These are phyloP conservation scores for Ceratina australensis DNA, from an alignment of 1,140 invertebrate genomes.

Conservation along the genomic window DNA sequence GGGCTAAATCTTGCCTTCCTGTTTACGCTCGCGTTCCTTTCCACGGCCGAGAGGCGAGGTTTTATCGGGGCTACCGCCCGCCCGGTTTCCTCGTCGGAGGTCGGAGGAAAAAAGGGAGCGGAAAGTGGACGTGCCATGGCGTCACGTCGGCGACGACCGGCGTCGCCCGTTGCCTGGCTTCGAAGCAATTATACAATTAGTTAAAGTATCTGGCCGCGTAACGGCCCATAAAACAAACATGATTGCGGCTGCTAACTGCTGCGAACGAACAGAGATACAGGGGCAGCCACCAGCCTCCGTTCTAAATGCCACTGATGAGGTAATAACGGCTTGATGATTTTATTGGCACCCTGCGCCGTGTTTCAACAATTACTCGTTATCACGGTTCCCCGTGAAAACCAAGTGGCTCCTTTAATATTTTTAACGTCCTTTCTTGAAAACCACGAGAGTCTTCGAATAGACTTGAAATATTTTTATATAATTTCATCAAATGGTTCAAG, in stretches of 20 bases:
- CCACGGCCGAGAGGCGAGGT: background rate
- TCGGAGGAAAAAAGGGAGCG: conserved; percentile 36
- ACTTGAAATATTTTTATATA: no score
- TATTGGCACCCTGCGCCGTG: conserved; percentile 17
- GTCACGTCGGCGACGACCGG: conserved; percentile 50
- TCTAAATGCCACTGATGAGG: conserved; percentile 30
- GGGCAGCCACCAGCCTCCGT: conserved; percentile 39
- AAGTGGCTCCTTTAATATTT: no score
- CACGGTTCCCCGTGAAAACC: background rate
- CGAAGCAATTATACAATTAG: conserved; percentile 79
- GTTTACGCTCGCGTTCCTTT: conserved; percentile 56
- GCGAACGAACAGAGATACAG: conserved; percentile 37
- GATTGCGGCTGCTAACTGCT: conserved; percentile 70
- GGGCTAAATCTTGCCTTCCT: conserved; percentile 44
- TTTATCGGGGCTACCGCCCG: conserved; percentile 3
- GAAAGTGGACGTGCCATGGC: conserved; percentile 39
- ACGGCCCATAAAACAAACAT: conserved; percentile 78
- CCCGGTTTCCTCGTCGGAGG: conserved; percentile 1
- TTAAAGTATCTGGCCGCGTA: conserved; percentile 77
- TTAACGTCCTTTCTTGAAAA: no score
- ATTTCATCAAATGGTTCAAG: no score
- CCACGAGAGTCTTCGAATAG: no score
- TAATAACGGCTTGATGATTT: conserved; percentile 44
- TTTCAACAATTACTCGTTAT: conserved; percentile 19
- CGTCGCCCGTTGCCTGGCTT: conserved; percentile 59